Evolutionary conservation across 1,140 invertebrate genomes (phyloP).

Genomic region (Eurosta solidaginis): DNA sequence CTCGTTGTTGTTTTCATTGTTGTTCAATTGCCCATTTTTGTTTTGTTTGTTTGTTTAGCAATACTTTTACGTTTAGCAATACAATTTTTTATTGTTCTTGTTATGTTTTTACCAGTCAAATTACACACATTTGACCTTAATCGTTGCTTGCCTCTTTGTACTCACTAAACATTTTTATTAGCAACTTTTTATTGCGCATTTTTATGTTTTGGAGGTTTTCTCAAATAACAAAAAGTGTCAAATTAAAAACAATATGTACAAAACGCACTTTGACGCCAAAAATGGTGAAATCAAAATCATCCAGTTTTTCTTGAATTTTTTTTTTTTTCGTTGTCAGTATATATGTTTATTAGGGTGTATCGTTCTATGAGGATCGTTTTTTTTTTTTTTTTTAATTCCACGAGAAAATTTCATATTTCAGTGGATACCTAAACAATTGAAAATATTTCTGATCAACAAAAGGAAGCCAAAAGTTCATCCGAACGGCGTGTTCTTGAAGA

Average conservation of each 20-base stretch:
- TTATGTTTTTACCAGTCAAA: neutral
- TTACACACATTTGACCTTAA: conserved; percentile 24
- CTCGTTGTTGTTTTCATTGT: neutral
- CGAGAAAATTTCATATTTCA: too few species aligned
- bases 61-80: too few species aligned
- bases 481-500: too few species aligned
- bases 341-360: too few species aligned
- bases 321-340: too few species aligned
- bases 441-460: too few species aligned
- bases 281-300: neutral
- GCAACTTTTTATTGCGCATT: neutral
- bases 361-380: too few species aligned
- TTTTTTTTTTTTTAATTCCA: too few species aligned
- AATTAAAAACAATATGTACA: neutral
- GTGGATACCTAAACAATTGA: too few species aligned
- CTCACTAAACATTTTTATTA: conserved; percentile 20
- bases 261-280: neutral
- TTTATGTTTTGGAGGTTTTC: neutral
- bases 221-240: neutral
- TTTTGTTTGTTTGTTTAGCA: neutral
- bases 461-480: too few species aligned
- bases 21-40: neutral
- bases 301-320: neutral
- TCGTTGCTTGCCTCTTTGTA: neutral
- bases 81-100: neutral